Conservation (phyloP, 2,113 vertebrate species). For the Xenus cinereus region DNA sequence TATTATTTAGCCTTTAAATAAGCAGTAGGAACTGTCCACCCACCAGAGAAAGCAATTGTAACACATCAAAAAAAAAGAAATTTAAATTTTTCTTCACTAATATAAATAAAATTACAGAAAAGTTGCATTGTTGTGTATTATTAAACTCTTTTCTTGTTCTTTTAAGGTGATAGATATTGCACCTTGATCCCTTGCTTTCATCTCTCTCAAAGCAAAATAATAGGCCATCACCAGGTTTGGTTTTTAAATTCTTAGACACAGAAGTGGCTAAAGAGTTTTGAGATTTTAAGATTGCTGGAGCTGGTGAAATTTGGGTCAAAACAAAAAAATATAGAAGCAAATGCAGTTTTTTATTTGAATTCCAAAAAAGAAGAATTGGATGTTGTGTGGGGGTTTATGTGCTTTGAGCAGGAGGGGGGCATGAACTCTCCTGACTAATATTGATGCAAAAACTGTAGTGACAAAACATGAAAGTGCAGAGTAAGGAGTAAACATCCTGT, state of each 20-base stretch:
- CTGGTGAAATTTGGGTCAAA: background rate
- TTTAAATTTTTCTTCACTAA: conserved; percentile 61
- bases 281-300: background rate
- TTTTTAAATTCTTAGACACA: background rate
- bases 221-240: background rate
- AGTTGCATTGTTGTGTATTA: background rate
- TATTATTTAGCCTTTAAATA: conserved; percentile 51
- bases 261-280: background rate
- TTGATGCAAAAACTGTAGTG: background rate
- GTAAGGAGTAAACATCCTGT: background rate
- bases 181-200: background rate
- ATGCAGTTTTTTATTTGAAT: background rate
- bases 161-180: background rate
- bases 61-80: conserved; percentile 37
- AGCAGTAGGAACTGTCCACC: conserved; percentile 14
- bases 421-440: background rate
- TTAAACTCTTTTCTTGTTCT: background rate
- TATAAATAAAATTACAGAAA: conserved; percentile 73
- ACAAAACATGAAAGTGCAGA: background rate
- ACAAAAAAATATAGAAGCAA: background rate
- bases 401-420: background rate
- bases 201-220: background rate
- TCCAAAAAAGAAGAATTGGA: background rate
- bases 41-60: conserved; percentile 55
- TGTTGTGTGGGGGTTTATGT: background rate